Evolutionary conservation across 2,888 invertebrate species (phyloP), one percentile per base, ranked within the genome.

Genomic region (Agonopterix heracliana): DNA sequence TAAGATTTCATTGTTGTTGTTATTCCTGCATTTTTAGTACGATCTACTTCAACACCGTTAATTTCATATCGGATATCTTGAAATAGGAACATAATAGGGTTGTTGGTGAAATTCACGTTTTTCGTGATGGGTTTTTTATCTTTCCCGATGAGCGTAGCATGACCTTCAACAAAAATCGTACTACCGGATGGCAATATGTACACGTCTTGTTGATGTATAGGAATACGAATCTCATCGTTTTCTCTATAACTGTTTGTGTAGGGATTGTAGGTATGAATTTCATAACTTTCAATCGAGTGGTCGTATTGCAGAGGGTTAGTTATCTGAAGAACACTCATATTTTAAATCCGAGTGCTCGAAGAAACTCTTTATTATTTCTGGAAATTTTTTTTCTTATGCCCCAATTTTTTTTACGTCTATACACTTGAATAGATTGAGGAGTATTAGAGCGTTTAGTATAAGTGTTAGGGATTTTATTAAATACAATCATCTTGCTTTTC

Each of bases 31-130:
- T 71, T 70, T 53, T 66, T n/a, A n/a, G n/a, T 61, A 17, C 49
- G 60, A 10, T 59, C 52, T 62, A 72, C 67, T 42, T 74, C 67
- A n/a, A 66, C 54, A 34, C 65, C 71, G 52, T 70, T 72, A 9
- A 73, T 26, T 54, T 73, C 68, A 57, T 74, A 76, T 4, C 71
- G 61, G 47, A 73, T 66, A 57, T 65, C 66, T 49, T 71, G 66
- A 53, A 73, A 72, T 7, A 72, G 44, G 55, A 63, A 61, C 10
- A 62, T 56, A 10, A 67, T 50, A 40, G 57, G 56, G 52, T 71
- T 70, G 48, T 66, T 69, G 13, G 51, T 52, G 13, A 53, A 48
- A 44, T 13, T n/a, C 10, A 50, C 35, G 8, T 14, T 46, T n/a
- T 9, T 14, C 10, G 2, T 45, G 38, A 45, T 45, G 38, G 38